Evolutionary conservation across 1,140 invertebrate genomes (phyloP).

Genomic region (Lepidotrigona ventralis): DNA sequence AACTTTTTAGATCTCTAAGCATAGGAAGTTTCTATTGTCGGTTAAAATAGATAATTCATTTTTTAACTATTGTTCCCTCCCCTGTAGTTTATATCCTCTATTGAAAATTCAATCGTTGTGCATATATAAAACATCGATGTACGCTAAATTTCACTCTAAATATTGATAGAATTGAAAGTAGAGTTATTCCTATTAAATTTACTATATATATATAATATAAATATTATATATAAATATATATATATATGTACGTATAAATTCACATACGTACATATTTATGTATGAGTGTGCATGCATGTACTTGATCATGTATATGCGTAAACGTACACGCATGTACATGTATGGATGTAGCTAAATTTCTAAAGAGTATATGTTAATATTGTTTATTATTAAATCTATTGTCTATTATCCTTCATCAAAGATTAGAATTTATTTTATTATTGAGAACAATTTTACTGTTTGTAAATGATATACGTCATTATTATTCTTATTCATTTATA

Average conservation of each 20-base stretch:
- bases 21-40: conserved; percentile 1
- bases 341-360: conserved; percentile 15
- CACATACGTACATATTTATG: not conserved
- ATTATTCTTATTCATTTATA: conserved; percentile 47
- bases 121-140: conserved; percentile 45
- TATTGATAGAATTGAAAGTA: conserved; percentile 28
- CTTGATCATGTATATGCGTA: not conserved
- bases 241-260: not conserved
- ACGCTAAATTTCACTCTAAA: conserved; percentile 30
- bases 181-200: conserved; percentile 56
- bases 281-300: not conserved
- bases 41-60: conserved; percentile 17
- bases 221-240: conserved; percentile 8
- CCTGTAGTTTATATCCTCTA: conserved; percentile 42
- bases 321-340: not conserved
- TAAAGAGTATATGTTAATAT: conserved; percentile 39
- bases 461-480: conserved; percentile 51
- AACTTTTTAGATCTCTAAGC: not conserved
- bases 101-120: conserved; percentile 48
- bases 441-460: conserved; percentile 63
- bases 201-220: conserved; percentile 25
- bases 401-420: conserved; percentile 67
- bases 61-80: conserved; percentile 37
- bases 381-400: conserved; percentile 43
- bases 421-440: conserved; percentile 77